Evolutionary conservation across 2,113 vertebrate species (phyloP).

Genomic region (Rattus norvegicus): DNA sequence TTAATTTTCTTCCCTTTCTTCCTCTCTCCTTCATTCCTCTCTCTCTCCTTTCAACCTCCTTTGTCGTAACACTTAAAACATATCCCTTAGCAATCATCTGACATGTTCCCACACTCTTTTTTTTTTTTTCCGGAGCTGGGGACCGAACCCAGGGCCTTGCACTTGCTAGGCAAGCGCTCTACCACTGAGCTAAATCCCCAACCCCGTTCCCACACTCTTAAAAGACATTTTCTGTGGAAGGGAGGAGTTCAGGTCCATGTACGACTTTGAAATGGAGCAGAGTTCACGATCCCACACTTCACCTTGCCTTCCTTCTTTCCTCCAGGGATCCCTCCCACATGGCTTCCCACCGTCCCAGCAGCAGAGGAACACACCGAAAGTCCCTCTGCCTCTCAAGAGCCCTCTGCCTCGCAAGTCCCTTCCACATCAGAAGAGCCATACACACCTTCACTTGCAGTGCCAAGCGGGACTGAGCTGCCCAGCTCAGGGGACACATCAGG

Average conservation of each 20-base stretch:
- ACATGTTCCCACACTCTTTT: background rate
- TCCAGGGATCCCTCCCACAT: constrained; percentile 85
- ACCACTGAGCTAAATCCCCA: too few species aligned
- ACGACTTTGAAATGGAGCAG: background rate
- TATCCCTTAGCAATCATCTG: background rate
- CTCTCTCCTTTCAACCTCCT: background rate
- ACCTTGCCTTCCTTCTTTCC: constrained; percentile 63
- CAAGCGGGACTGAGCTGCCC: constrained; percentile 71
- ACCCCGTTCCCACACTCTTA: background rate
- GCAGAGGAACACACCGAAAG: constrained; percentile 81
- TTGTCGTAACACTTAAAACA: background rate
- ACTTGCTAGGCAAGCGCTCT: too few species aligned
- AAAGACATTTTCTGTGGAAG: background rate
- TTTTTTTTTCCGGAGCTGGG: too few species aligned
- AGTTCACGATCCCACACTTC: background rate
- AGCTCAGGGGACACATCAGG: constrained; percentile 82
- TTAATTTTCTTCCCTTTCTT: background rate
- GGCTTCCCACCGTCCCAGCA: constrained; percentile 78
- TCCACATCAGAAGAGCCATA: constrained; percentile 69
- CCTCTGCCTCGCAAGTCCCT: constrained; percentile 82
- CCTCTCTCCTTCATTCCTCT: background rate
- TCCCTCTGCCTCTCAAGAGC: constrained; percentile 71
- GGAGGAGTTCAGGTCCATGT: background rate
- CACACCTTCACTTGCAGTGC: constrained; percentile 56
- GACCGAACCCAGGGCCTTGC: too few species aligned